Evolutionary conservation across 2,797 vertebrate species (phyloP).

Genomic region (Antennarius maculatus): DNA sequence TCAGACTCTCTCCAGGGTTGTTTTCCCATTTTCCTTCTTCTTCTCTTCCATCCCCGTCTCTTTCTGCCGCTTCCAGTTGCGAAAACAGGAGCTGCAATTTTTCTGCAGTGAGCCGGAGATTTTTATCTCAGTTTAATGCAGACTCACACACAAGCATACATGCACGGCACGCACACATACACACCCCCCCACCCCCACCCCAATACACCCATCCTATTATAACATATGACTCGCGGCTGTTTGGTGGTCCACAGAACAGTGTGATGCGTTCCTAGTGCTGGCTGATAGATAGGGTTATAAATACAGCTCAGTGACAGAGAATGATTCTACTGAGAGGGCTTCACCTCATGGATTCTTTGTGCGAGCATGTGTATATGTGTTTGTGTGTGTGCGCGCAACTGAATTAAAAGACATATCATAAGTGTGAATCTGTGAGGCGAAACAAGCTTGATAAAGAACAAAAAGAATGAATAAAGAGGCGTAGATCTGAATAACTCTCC

Average conservation of each 20-base stretch:
- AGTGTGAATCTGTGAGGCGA: slow-evolving; percentile 31
- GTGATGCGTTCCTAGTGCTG: slow-evolving; percentile 57
- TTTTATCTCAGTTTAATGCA: slow-evolving; percentile 49
- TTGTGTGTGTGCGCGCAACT: slow-evolving; percentile 11
- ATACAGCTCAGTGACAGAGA: slow-evolving; percentile 72
- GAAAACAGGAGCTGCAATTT: slow-evolving; percentile 36
- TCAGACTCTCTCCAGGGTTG: slow-evolving; percentile 35
- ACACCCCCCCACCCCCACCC: too few species aligned
- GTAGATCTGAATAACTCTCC: slow-evolving; percentile 13
- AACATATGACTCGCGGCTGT: slow-evolving; percentile 70
- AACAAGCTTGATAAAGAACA: slow-evolving; percentile 30
- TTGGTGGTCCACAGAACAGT: slow-evolving; percentile 69
- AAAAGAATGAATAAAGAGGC: slow-evolving; percentile 33
- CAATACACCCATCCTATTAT: slow-evolving; percentile 30
- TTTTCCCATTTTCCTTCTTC: slow-evolving; percentile 34
- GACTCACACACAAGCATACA: slow-evolving; percentile 1
- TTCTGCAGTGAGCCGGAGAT: slow-evolving; percentile 50
- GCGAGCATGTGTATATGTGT: slow-evolving; percentile 20
- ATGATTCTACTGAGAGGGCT: slow-evolving; percentile 60
- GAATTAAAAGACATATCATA: slow-evolving; percentile 29
- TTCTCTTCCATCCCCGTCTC: slow-evolving; percentile 8
- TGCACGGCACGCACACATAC: slow-evolving; percentile 6
- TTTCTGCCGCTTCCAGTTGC: slow-evolving; percentile 47
- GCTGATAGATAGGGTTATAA: slow-evolving; percentile 76
- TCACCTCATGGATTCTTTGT: slow-evolving; percentile 54